Percentiles rank a stretch among this genome's conserved stretches.
Evolutionary conservation across 2,113 vertebrate genomes (phyloP).

Genomic region (Gobiocypris rarus): DNA sequence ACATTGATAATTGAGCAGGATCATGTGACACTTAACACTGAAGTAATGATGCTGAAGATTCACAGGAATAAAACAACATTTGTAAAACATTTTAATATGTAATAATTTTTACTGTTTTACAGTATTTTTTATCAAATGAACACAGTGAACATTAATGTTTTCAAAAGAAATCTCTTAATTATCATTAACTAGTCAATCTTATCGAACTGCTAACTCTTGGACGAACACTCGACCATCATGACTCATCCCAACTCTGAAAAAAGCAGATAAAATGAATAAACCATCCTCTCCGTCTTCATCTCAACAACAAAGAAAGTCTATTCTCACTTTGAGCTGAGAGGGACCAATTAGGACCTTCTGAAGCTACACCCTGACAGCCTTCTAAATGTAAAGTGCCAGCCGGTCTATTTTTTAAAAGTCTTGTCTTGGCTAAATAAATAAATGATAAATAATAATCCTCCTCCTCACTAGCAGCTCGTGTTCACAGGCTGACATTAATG

Average conservation of each 20-base stretch:
- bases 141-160: too few relatives aligned
- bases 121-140: neutral
- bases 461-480: neutral
- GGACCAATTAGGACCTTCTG: slow-evolving; percentile 23
- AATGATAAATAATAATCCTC: slow-evolving; percentile 35
- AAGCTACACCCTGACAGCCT: neutral
- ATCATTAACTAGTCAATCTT: too few relatives aligned
- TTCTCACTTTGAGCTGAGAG: slow-evolving; percentile 22
- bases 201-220: too few relatives aligned
- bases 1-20: neutral
- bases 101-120: neutral
- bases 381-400: neutral
- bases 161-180: too few relatives aligned
- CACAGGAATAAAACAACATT: too few relatives aligned
- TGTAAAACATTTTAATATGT: neutral
- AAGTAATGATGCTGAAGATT: neutral
- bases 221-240: neutral
- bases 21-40: neutral
- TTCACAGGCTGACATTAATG: slow-evolving; percentile 43
- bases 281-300: neutral
- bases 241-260: neutral
- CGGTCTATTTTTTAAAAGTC: neutral
- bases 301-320: neutral
- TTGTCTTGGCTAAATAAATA: slow-evolving; percentile 36
- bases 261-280: neutral